Percentiles rank a stretch among this genome's conserved stretches.
phyloP scores from a whole-genome alignment of 2,888 invertebrate genomes.

The Syrphus vitripennis region DNA sequence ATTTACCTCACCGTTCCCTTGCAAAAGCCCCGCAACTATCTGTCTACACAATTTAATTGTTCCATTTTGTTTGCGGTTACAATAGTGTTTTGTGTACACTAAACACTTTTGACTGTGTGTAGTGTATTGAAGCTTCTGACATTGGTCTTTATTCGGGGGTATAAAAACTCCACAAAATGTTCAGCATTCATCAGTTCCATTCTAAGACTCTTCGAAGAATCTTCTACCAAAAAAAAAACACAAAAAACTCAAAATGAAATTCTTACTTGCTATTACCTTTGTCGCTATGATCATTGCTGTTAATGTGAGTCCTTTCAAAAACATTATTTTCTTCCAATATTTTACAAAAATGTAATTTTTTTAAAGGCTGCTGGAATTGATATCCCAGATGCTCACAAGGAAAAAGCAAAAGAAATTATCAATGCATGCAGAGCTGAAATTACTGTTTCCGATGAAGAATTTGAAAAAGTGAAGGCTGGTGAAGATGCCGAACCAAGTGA shows the following conservation, averaged over 20 bases:
- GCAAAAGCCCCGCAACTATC: neutral
- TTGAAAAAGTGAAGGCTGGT: conserved; percentile 72
- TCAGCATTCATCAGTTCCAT: conserved; percentile 45
- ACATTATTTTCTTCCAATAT: neutral
- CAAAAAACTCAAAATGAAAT: conserved; percentile 74
- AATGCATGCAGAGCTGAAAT: conserved; percentile 73
- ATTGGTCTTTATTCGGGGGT: neutral
- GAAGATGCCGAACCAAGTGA: conserved; percentile 73
- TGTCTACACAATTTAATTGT: neutral
- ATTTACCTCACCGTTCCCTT: neutral
- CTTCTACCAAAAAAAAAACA: conserved; percentile 4
- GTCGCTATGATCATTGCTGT: conserved; percentile 71
- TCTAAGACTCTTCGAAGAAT: conserved; percentile 40
- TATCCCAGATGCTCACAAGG: conserved; percentile 63
- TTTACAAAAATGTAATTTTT: neutral
- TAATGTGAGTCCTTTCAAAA: conserved; percentile 72
- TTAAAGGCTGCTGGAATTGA: conserved; percentile 52
- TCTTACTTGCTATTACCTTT: conserved; percentile 72
- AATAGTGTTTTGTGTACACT: neutral
- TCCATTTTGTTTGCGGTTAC: neutral
- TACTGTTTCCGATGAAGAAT: conserved; percentile 74
- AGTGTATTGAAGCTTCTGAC: neutral
- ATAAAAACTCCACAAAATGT: conserved; percentile 3
- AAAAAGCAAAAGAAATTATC: conserved; percentile 5
- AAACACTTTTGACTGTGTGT: neutral